Percentiles rank a stretch among this genome's conserved stretches.
These are phyloP conservation scores for Hypothenemus hampei DNA, from an alignment of 1,140 invertebrate species.

Conservation along the genomic window DNA sequence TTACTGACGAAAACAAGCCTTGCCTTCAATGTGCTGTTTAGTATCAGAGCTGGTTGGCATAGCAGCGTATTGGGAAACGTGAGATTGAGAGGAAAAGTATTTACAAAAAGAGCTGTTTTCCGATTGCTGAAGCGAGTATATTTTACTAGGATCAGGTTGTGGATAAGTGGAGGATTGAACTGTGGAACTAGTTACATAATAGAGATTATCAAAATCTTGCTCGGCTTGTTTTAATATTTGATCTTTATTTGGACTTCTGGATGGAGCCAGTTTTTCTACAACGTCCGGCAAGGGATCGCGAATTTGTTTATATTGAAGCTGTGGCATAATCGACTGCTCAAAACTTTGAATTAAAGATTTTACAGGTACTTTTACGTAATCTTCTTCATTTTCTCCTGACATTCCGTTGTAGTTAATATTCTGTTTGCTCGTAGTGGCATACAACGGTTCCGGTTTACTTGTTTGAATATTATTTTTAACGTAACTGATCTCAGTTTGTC, in stretches of 20 bases:
- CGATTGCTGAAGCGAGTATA: constrained; percentile 33
- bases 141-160: constrained; percentile 18
- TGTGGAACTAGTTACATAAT: constrained; percentile 27
- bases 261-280: constrained; percentile 30
- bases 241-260: constrained; percentile 16
- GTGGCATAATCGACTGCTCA: constrained; percentile 54
- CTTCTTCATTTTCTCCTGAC: constrained; percentile 37
- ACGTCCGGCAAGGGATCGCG: constrained; percentile 43
- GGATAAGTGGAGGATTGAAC: constrained; percentile 16
- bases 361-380: constrained; percentile 57
- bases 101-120: constrained; percentile 43
- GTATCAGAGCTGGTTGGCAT: too few relatives aligned
- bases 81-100: constrained; percentile 35
- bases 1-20: constrained; percentile 23
- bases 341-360: constrained; percentile 60
- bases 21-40: constrained; percentile 27
- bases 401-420: not conserved
- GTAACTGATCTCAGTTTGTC: not conserved
- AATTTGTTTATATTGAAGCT: constrained; percentile 54
- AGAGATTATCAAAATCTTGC: constrained; percentile 38
- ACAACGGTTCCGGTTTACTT: not conserved
- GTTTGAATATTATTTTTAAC: not conserved
- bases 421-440: not conserved
- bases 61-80: constrained; percentile 16
- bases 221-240: constrained; percentile 31